Percentiles rank a stretch among this genome's conserved stretches.
These are phyloP conservation scores for Phasia obesa DNA, from an alignment of 2,888 invertebrate genomes.

Conservation along the genomic window DNA sequence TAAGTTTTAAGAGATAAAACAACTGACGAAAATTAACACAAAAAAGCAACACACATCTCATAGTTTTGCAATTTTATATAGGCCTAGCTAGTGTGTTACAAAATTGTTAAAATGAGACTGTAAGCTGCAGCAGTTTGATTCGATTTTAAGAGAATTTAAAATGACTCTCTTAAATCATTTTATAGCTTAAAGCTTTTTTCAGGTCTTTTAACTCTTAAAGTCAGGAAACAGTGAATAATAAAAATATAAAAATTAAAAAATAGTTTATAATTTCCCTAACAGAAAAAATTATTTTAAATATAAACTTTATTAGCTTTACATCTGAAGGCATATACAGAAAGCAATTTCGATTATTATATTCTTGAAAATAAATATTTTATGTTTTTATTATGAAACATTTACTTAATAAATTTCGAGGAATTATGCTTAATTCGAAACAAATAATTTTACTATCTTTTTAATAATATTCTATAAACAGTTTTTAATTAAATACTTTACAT, in stretches of 20 bases:
- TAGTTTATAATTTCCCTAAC: no score
- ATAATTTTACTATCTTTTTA: no score
- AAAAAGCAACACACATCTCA: not conserved
- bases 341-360: no score
- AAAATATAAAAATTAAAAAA: not conserved
- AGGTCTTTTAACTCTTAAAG: not conserved
- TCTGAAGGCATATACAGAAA: no score
- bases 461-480: no score
- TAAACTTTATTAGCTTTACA: no score
- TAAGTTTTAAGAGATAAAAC: constrained; percentile 57
- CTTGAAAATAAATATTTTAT: no score
- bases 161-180: not conserved
- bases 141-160: not conserved
- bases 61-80: not conserved
- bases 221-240: not conserved
- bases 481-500: no score
- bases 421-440: no score
- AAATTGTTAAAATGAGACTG: not conserved
- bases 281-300: no score
- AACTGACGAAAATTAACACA: constrained; percentile 17
- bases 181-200: not conserved
- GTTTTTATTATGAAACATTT: no score
- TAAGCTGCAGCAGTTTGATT: not conserved
- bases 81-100: not conserved
- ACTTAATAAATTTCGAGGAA: no score